These are phyloP conservation scores for Megalops atlanticus DNA, from an alignment of 2,113 vertebrate genomes.

Conservation along the genomic window DNA sequence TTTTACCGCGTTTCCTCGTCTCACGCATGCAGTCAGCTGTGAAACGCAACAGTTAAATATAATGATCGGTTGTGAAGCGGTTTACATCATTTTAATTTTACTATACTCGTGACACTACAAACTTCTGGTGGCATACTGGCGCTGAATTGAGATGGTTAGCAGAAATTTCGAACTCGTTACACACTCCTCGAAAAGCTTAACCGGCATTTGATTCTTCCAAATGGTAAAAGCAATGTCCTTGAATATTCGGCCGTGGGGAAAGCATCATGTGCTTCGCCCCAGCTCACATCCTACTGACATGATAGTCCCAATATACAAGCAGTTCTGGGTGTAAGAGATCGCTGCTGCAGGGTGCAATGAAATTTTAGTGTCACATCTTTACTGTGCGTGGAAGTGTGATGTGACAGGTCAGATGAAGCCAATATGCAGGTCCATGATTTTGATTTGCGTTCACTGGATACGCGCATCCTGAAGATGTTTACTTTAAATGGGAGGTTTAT, in stretches of 20 bases:
- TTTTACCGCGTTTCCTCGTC: conserved; percentile 44
- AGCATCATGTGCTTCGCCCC: conserved; percentile 12
- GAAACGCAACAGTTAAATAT: conserved; percentile 50
- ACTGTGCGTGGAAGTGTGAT: conserved; percentile 38
- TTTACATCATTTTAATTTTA: conserved; percentile 24
- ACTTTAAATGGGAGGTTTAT: conserved; percentile 12
- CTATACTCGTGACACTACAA: conserved; percentile 11
- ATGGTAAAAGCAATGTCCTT: not conserved
- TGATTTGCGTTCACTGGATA: conserved; percentile 14
- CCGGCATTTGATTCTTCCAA: too few species aligned
- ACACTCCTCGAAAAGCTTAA: too few species aligned
- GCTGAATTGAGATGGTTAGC: too few species aligned
- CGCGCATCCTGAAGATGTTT: not conserved
- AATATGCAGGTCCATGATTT: conserved; percentile 41
- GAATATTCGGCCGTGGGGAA: not conserved
- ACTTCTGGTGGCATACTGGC: too few species aligned
- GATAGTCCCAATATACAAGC: not conserved
- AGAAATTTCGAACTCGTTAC: too few species aligned
- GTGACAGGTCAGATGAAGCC: conserved; percentile 42
- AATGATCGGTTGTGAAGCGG: conserved; percentile 41
- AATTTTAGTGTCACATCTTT: conserved; percentile 40
- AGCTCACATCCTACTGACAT: not conserved
- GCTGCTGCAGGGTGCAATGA: conserved; percentile 23
- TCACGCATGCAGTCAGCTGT: conserved; percentile 50
- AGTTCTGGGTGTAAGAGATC: conserved; percentile 31